Base-by-base conservation (phyloP, 2,888 invertebrate genomes). In the Parnassius apollo region DNA sequence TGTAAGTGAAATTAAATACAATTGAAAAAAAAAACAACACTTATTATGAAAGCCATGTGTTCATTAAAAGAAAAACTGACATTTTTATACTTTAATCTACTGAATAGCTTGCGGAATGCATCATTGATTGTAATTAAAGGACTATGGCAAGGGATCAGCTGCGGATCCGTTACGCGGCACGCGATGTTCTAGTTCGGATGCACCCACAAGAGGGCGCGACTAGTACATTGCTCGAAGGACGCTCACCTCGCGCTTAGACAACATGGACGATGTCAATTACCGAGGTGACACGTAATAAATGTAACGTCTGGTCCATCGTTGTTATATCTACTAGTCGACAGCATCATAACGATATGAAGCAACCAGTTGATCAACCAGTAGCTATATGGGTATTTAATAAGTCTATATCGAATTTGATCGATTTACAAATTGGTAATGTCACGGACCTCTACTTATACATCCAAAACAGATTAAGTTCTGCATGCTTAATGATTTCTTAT, bases 91-190 rank as follows among this genome's bases (percentile, higher is more conserved):
- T 9, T 68, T 71, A 70, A 71, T 70, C 73, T 68, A 64, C 69
- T 68, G 68, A 75, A 75, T 71, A 68, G 71, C 69, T 72, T 68
- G 61, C 61, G 68, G 54, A 65, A 62, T 69, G 67, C 65, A 71
- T 79, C 80, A 80, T 75, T 74, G 75, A 67, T 76, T 81, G 83
- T 85, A 88, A 89, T 89, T 89, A 85, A 82, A 81, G 74, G 76
- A 83, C 78, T 64, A 65, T 68, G 62, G 76, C 74, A 65, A 65
- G 78, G 78, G 77, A 82, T 89, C 90, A 90, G 90, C 88, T 90
- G 91, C 85, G 72, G 67, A 71, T 74, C 85, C 88, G 88, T 88
- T 89, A 88, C 71, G 25, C 42, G 57, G 13, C 53, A 53, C 53
- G 62, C 53, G 45, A 57, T 57, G 42, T 12, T 56, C 18, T 13